Percentiles rank a stretch among this genome's conserved stretches.
phyloP scores from a whole-genome alignment of 2,113 vertebrate species.

The Neotoma lepida region DNA sequence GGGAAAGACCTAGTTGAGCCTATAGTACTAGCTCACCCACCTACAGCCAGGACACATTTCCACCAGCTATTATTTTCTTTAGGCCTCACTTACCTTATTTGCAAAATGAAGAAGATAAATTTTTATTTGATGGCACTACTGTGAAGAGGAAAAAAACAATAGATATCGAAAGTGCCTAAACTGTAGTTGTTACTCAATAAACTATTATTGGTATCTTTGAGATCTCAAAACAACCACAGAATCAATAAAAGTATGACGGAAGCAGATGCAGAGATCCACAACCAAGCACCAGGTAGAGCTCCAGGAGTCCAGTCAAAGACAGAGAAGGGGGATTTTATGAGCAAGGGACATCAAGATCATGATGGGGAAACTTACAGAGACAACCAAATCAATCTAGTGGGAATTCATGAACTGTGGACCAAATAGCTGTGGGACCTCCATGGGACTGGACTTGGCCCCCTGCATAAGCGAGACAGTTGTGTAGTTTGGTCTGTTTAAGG shows the following conservation, averaged over 20 bases:
- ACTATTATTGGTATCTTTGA: not conserved
- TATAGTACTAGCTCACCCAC: not conserved
- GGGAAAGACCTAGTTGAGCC: not conserved
- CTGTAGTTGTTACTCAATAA: not conserved
- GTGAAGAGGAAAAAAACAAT: slow-evolving; percentile 6
- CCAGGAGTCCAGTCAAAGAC: no score
- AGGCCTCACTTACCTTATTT: not conserved
- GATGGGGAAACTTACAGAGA: no score
- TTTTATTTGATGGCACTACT: not conserved
- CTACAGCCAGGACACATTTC: not conserved
- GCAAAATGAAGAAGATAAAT: not conserved
- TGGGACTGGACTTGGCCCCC: no score
- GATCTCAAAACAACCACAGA: not conserved
- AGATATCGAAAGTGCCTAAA: not conserved
- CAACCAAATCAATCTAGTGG: no score
- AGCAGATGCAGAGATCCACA: no score
- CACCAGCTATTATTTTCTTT: not conserved
- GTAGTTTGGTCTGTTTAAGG: no score
- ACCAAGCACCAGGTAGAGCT: no score
- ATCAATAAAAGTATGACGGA: not conserved
- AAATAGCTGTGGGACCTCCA: no score
- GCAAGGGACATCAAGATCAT: no score
- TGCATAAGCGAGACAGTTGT: no score
- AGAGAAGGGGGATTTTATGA: no score
- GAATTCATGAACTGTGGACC: no score